Base-by-base conservation (phyloP, 1,140 invertebrate genomes). In the Nautilus pompilius region DNA sequence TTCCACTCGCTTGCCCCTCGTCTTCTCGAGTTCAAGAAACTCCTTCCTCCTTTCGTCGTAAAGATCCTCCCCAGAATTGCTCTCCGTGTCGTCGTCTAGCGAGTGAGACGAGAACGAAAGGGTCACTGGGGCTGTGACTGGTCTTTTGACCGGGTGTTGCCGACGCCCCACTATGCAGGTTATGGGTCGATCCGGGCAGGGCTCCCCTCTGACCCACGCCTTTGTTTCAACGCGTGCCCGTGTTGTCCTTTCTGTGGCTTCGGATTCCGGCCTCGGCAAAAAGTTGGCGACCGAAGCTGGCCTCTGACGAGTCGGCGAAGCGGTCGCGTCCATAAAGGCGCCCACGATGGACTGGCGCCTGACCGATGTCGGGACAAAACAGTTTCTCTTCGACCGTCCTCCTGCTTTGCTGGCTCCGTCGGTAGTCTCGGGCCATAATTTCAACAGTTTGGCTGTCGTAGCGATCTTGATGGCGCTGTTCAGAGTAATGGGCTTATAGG, bases 381-480 rank as follows among this genome's bases (percentile, higher is more conserved):
- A n/a, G n/a, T n/a, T n/a, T n/a, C n/a, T n/a, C n/a, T n/a, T n/a
- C n/a, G n/a, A n/a, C n/a, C n/a, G n/a, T n/a, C n/a, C n/a, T n/a
- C n/a, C n/a, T n/a, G n/a, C n/a, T n/a, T n/a, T n/a, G n/a, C n/a
- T n/a, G n/a, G n/a, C n/a, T n/a, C n/a, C n/a, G n/a, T n/a, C n/a
- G n/a, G n/a, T n/a, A n/a, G n/a, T n/a, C n/a, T n/a, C n/a, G 13
- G 29, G 56, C 45, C 29, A 34, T 20, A 66, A 71, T 48, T 78
- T 76, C 0, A 79, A 61, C 53, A 75, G 60, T 24, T 68, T 63
- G 17, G 73, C 65, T 2, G 77, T 76, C 4, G 72, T 72, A 4
- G 78, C 75, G 26, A 80, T 79, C 62, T 80, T 80, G 46, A 76
- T 48, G 8, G 78, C 71, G 58, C 71, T 73, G 10, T 70, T 71